Conservation (phyloP, 1,140 invertebrate species). For the Tetragonula clypearis region DNA sequence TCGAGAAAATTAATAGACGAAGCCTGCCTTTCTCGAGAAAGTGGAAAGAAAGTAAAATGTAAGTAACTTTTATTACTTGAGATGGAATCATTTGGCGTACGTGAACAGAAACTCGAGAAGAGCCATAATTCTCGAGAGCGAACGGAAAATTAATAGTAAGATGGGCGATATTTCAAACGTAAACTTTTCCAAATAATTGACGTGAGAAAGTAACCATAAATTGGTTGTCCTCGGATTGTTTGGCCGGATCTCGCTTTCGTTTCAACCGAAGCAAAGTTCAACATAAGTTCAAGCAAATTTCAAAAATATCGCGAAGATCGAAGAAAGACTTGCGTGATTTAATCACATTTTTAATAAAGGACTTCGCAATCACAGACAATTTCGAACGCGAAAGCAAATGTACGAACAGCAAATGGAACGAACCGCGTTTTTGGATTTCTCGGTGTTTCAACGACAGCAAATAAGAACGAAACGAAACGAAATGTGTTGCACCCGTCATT, state of each 20-base stretch:
- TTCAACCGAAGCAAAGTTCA: neutral
- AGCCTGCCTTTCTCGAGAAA: neutral
- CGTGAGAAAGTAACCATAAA: neutral
- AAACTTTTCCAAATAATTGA: neutral
- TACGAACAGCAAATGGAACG: neutral
- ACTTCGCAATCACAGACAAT: neutral
- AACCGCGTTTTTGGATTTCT: neutral
- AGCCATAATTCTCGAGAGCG: neutral
- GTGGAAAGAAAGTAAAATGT: neutral
- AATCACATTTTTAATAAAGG: neutral
- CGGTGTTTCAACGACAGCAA: neutral
- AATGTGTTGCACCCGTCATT: constrained; percentile 18
- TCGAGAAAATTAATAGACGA: neutral
- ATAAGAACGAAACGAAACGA: constrained; percentile 14
- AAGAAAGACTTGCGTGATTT: too few species aligned
- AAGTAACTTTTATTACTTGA: neutral
- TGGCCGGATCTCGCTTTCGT: neutral
- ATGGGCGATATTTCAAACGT: neutral
- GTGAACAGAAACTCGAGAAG: neutral
- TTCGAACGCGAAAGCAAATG: neutral
- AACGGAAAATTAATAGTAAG: neutral
- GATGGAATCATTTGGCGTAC: neutral
- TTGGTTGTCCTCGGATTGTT: neutral
- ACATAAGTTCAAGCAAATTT: too few species aligned
- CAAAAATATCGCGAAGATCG: too few species aligned